Percentiles rank a stretch among this genome's conserved stretches.
Conservation (phyloP, 1,140 invertebrate species). For the Drosophila aff. region DNA sequence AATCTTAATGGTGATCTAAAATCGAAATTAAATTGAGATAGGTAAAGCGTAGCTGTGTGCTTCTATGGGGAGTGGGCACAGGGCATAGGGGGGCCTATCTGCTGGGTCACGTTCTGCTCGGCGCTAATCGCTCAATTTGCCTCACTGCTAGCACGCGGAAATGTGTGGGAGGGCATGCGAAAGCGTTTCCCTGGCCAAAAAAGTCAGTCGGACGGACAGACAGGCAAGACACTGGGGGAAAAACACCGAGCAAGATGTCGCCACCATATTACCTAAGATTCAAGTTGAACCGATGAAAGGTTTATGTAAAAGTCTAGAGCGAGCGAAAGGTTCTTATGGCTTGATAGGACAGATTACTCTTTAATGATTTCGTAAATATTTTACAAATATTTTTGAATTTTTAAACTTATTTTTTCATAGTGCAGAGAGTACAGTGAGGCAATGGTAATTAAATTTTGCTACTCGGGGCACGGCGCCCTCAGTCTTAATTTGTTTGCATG, state of each 20-base stretch:
- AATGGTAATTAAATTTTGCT: conserved; percentile 77
- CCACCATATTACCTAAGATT: neutral
- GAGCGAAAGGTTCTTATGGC: neutral
- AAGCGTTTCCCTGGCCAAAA: conserved; percentile 37
- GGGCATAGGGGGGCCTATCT: conserved; percentile 4
- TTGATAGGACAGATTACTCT: neutral
- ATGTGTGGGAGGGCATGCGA: conserved; percentile 60
- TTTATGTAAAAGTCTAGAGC: neutral
- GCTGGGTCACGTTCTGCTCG: conserved; percentile 65
- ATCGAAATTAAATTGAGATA: conserved; percentile 66
- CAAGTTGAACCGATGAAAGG: neutral
- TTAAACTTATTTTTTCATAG: conserved; percentile 2
- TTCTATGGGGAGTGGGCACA: neutral
- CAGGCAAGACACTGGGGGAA: conserved; percentile 2
- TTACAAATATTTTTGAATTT: neutral
- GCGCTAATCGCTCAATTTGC: conserved; percentile 70
- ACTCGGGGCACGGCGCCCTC: conserved; percentile 54
- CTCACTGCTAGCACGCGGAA: conserved; percentile 67
- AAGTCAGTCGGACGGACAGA: neutral
- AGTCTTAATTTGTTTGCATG: conserved; percentile 79
- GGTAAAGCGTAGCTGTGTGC: conserved; percentile 1
- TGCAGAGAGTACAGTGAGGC: conserved; percentile 38
- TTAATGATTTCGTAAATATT: neutral
- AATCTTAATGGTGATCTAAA: conserved; percentile 73
- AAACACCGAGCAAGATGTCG: conserved; percentile 2